A percentile compares a stretch with the other conserved stretches of the same genome.
phyloP scores from a whole-genome alignment of 2,113 vertebrate species.

The Calidris pugnax region DNA sequence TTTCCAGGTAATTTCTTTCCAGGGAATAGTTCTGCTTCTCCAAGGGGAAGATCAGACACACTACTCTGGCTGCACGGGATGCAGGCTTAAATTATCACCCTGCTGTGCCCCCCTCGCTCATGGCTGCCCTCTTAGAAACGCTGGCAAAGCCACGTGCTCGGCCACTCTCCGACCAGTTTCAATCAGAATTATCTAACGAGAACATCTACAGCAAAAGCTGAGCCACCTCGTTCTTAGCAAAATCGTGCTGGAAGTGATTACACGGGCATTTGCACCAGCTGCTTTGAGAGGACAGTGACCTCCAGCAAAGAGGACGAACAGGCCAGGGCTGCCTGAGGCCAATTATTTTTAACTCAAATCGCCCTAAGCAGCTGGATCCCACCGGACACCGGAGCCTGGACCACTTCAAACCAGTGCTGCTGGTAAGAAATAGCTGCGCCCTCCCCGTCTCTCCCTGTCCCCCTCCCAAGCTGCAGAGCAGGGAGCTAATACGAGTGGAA shows the following conservation, averaged over 20 bases:
- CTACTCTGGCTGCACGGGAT: not conserved
- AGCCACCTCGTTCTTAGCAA: not conserved
- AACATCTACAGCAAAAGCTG: not conserved
- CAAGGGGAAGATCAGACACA: not conserved
- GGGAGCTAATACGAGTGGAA: not conserved
- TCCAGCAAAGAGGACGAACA: not conserved
- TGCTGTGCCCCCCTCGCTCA: not conserved
- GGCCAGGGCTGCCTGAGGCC: not conserved
- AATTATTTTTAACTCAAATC: not conserved
- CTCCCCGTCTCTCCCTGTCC: fast-evolving
- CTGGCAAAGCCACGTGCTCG: not conserved
- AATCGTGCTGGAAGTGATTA: not conserved
- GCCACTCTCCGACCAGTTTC: not conserved
- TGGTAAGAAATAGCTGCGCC: not conserved
- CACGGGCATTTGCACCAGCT: not conserved
- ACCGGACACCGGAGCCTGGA: not conserved
- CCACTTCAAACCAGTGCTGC: not conserved
- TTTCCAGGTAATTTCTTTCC: not conserved
- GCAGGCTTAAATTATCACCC: not conserved
- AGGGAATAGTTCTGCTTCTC: not conserved
- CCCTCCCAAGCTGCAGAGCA: not conserved
- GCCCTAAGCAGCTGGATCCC: not conserved
- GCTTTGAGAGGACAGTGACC: not conserved
- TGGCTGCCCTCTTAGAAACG: not conserved
- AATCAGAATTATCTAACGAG: not conserved